phyloP scores from a whole-genome alignment of 2,797 vertebrate species.

The Eulemur albifrons region DNA sequence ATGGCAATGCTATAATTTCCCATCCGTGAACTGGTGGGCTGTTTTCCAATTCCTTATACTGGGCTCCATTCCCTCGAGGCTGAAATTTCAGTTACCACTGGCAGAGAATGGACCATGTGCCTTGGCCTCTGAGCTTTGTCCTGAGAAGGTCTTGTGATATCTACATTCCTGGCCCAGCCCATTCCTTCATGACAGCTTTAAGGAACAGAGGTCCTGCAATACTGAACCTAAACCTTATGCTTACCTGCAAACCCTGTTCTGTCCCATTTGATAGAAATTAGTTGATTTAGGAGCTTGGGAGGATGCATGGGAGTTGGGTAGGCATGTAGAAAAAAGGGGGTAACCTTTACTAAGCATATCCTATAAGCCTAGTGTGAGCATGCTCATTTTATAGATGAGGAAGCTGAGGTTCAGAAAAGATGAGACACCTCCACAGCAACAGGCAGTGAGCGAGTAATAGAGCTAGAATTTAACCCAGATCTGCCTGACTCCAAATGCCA shows the following conservation, averaged over 20 bases:
- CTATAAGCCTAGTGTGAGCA: background rate
- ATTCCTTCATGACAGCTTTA: background rate
- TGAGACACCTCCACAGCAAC: background rate
- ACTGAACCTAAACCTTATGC: background rate
- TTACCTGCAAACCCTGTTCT: background rate
- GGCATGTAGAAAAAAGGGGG: background rate
- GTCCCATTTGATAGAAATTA: background rate
- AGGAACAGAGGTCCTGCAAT: background rate
- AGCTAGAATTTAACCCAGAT: background rate
- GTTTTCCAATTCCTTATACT: slow-evolving; percentile 40
- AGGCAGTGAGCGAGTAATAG: background rate
- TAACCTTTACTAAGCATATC: background rate
- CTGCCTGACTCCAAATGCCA: background rate
- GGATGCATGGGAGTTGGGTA: background rate
- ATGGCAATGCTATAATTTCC: slow-evolving; percentile 14
- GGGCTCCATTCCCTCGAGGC: background rate
- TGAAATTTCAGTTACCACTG: slow-evolving; percentile 21
- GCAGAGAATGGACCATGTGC: background rate
- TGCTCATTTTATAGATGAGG: background rate
- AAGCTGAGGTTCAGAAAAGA: background rate
- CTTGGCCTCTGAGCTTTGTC: background rate
- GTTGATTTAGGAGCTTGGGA: background rate
- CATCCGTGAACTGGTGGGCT: background rate
- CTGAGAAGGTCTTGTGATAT: background rate
- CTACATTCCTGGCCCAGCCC: background rate